Evolutionary conservation across 2,113 vertebrate species (phyloP).

Genomic region (Nannospalax galili): DNA sequence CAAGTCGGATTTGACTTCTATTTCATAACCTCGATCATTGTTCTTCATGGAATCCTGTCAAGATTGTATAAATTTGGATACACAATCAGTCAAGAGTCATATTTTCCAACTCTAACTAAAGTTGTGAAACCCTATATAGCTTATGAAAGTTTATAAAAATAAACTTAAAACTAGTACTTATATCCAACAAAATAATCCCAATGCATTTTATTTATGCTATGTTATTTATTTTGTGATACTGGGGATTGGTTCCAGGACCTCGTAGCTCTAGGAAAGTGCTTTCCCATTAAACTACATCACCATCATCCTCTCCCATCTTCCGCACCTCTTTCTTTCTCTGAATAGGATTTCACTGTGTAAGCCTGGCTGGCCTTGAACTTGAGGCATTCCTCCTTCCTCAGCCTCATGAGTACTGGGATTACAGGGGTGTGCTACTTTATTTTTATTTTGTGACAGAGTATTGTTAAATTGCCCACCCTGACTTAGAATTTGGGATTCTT

Average conservation of each 20-base stretch:
- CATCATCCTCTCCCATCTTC: no score
- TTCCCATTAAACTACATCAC: background rate
- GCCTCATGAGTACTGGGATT: background rate
- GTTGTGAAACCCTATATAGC: background rate
- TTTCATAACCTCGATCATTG: slow-evolving; percentile 7
- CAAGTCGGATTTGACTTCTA: background rate
- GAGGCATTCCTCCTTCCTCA: no score
- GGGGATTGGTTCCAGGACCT: background rate
- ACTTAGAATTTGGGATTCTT: background rate
- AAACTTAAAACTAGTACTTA: background rate
- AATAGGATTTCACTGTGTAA: background rate
- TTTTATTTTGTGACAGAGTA: background rate
- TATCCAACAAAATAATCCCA: background rate
- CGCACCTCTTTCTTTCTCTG: background rate
- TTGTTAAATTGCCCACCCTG: background rate
- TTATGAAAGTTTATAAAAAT: slow-evolving; percentile 24
- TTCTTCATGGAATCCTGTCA: background rate
- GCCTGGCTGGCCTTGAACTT: background rate
- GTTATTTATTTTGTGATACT: background rate
- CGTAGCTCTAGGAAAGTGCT: background rate
- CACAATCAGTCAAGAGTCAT: slow-evolving; percentile 6
- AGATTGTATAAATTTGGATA: slow-evolving; percentile 21
- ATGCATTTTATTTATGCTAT: background rate
- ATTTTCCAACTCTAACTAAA: slow-evolving; percentile 8
- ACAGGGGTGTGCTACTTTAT: background rate